phyloP scores from a whole-genome alignment of 2,888 invertebrate genomes.

The Pinctada fucata region DNA sequence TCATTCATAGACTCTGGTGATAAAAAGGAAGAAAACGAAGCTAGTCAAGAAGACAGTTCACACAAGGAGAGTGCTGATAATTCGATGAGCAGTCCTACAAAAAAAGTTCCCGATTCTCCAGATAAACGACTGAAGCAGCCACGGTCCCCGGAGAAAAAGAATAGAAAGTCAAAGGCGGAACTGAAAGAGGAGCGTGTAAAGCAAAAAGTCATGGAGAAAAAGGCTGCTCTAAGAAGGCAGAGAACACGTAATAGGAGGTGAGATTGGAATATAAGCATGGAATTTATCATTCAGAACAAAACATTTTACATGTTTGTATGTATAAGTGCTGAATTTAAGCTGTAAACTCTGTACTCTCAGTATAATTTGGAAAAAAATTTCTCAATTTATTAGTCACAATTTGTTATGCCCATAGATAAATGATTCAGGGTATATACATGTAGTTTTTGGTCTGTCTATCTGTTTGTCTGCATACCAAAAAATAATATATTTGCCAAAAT shows the following conservation, averaged over 20 bases:
- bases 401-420: no score
- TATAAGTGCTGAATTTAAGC: no score
- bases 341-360: no score
- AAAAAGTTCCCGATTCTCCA: conserved; percentile 8
- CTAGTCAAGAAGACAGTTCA: conserved; percentile 6
- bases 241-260: conserved; percentile 73
- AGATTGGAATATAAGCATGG: neutral
- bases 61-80: neutral
- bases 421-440: no score
- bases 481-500: no score
- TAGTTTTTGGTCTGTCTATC: no score
- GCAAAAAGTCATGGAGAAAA: conserved; percentile 73
- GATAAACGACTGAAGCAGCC: conserved; percentile 1
- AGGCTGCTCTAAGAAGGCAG: conserved; percentile 71
- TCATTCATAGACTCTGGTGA: conserved; percentile 9
- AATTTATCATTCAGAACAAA: no score
- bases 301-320: no score
- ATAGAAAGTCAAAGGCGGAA: conserved; percentile 69
- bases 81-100: neutral
- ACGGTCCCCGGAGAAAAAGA: conserved; percentile 46
- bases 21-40: conserved; percentile 23
- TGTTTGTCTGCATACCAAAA: no score
- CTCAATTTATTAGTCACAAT: no score
- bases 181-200: conserved; percentile 72
- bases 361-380: no score